Evolutionary conservation across 2,888 invertebrate species (phyloP).

Genomic region (Cybosia mesomella): DNA sequence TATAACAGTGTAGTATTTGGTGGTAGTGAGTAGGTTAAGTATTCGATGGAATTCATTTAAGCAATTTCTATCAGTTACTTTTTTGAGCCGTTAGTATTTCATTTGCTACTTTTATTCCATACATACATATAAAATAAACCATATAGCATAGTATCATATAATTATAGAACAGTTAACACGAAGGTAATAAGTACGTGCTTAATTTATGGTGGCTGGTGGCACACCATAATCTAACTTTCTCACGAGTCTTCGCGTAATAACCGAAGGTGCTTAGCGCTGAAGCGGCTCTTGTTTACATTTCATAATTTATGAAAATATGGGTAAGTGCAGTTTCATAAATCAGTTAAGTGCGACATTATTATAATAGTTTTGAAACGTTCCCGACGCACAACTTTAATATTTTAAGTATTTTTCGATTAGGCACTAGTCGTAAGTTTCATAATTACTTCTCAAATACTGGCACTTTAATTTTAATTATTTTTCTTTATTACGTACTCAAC

Average conservation of each 20-base stretch:
- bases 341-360: slow-evolving; percentile 29
- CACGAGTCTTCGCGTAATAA: slow-evolving; percentile 30
- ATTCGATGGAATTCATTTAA: too few species aligned
- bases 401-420: slow-evolving; percentile 1
- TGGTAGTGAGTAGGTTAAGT: too few species aligned
- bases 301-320: slow-evolving; percentile 33
- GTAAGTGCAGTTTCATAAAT: slow-evolving; percentile 35
- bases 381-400: slow-evolving; percentile 17
- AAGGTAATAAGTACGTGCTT: slow-evolving; percentile 6
- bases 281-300: slow-evolving; percentile 40
- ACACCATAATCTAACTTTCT: slow-evolving; percentile 29
- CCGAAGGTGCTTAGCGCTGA: slow-evolving; percentile 19
- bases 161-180: neutral
- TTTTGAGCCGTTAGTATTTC: too few species aligned
- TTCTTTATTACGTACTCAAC: neutral
- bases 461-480: neutral
- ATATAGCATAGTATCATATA: neutral
- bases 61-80: too few species aligned
- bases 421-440: neutral
- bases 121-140: neutral
- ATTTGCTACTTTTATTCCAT: neutral
- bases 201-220: slow-evolving; percentile 6
- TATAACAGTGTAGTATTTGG: neutral
- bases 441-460: slow-evolving; percentile 7
- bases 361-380: slow-evolving; percentile 24